Evolutionary conservation across 2,797 vertebrate genomes (phyloP).

Genomic region (Cossypha polioptera): DNA sequence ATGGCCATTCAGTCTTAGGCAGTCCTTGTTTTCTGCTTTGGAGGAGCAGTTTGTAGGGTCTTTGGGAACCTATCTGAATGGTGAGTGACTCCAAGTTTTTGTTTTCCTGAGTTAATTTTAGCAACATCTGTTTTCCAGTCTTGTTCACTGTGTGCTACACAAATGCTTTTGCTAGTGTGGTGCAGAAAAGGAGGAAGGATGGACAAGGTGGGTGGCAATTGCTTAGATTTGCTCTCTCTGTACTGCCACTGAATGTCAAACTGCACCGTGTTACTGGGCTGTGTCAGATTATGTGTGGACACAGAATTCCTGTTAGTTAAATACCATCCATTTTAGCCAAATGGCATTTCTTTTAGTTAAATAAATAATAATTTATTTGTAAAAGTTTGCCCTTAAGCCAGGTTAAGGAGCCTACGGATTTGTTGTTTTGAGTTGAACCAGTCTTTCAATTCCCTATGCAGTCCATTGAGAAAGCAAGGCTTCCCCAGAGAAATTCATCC

Average conservation of each 20-base stretch:
- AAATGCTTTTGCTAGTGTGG: neutral
- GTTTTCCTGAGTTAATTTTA: slow-evolving; percentile 33
- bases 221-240: neutral
- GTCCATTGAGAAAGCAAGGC: neutral
- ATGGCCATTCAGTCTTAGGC: neutral
- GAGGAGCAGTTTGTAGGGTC: neutral
- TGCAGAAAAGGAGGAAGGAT: neutral
- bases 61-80: slow-evolving; percentile 1
- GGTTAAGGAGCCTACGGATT: neutral
- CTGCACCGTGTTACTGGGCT: neutral
- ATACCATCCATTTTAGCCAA: neutral
- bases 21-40: neutral
- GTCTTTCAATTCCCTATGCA: neutral
- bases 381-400: neutral
- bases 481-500: neutral
- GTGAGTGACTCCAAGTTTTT: neutral
- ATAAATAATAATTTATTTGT: neutral
- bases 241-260: neutral
- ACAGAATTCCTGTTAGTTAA: neutral
- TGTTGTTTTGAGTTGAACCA: neutral
- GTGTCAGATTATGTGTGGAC: neutral
- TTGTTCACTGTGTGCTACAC: neutral
- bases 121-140: slow-evolving; percentile 6
- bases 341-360: neutral
- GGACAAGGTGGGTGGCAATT: slow-evolving; percentile 42